A percentile compares a stretch with the other conserved stretches of the same genome.
Evolutionary conservation across 2,888 invertebrate species (phyloP).

Genomic region (Oxycera nigricornis): DNA sequence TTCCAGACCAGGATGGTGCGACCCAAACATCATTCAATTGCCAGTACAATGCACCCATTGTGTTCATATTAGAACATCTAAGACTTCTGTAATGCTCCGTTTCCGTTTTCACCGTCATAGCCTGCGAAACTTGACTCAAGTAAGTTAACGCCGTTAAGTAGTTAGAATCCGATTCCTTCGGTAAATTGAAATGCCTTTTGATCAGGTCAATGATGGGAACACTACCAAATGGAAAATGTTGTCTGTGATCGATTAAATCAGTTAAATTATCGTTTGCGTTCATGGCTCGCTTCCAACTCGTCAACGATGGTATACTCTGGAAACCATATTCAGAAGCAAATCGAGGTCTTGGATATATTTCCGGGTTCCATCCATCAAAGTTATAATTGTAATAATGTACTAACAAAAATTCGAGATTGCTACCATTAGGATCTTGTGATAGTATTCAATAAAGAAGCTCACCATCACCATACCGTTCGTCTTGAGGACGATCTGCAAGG

Average conservation of each 20-base stretch:
- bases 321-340: slow-evolving; percentile 97
- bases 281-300: slow-evolving; percentile 70
- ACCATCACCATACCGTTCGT: slow-evolving; percentile 85
- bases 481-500: slow-evolving; percentile 79
- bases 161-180: slow-evolving; percentile 63
- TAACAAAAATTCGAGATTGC: slow-evolving; percentile 57
- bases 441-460: neutral
- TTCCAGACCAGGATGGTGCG: slow-evolving; percentile 94
- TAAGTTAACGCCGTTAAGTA: slow-evolving; percentile 77
- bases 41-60: slow-evolving; percentile 99
- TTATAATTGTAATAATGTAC: slow-evolving; percentile 91
- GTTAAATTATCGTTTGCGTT: slow-evolving; percentile 66
- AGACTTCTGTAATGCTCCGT: slow-evolving; percentile 81
- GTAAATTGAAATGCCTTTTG: slow-evolving; percentile 69
- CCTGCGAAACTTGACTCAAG: slow-evolving; percentile 89
- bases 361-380: slow-evolving; percentile 80
- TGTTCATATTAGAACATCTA: slow-evolving; percentile 61
- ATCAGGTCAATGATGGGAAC: slow-evolving; percentile 69
- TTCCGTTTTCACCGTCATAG: slow-evolving; percentile 84
- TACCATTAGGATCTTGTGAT: too few relatives aligned
- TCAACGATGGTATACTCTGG: slow-evolving; percentile 83
- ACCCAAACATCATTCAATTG: slow-evolving; percentile 98
- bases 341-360: slow-evolving; percentile 79
- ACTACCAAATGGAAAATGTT: slow-evolving; percentile 85
- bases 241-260: slow-evolving; percentile 76